Base-by-base conservation (phyloP, 2,113 vertebrate genomes). In the Electrona antarctica region DNA sequence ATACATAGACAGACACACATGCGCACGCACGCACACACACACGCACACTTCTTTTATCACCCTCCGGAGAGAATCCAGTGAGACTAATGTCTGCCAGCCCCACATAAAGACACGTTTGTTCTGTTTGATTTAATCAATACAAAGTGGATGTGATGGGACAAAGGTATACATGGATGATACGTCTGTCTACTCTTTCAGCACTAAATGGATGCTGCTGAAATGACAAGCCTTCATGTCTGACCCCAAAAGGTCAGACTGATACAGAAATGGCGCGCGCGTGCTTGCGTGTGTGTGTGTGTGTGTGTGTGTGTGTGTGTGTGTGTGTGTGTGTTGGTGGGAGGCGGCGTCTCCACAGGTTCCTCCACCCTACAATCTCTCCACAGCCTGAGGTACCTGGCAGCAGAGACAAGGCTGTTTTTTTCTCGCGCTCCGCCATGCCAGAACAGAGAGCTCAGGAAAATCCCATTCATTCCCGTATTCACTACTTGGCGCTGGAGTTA, bases 161-260 rank as follows among this genome's bases (percentile, higher is more conserved):
- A 85, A 75, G 66, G 33, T 41, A 41, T 81, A 81, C 79, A 63
- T 1, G 60, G 79, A 78, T 74, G 73, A 81, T 61, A 72, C 46
- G 69, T 80, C 84, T 67, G 79, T 84, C 83, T 78, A 69, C 59
- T 65, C 3, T 69, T 79, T 81, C 64, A 7, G 69, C 60, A 48
- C 76, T 89, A 88, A 89, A 82, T 89, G 77, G 77, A 89, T 81
- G 78, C 80, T 90, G 87, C 85, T 91, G 86, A 90, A 90, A 91
- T 81, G 86, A 6, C 5, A 8, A 77, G 78, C 78, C 82, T 85
- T 86, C 63, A 81, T 63, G 84, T 88, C 82, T 91, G 86, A 91
- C 89, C 89, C 80, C 63, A 7, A 71, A 45, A 74, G 86, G 87
- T 88, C 83, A 79, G 21, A 56, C 75, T 67, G 68, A 77, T 72